A percentile compares a stretch with the other conserved stretches of the same genome.
phyloP scores from a whole-genome alignment of 2,797 vertebrate genomes.

The Crocodylus rhombifer region DNA sequence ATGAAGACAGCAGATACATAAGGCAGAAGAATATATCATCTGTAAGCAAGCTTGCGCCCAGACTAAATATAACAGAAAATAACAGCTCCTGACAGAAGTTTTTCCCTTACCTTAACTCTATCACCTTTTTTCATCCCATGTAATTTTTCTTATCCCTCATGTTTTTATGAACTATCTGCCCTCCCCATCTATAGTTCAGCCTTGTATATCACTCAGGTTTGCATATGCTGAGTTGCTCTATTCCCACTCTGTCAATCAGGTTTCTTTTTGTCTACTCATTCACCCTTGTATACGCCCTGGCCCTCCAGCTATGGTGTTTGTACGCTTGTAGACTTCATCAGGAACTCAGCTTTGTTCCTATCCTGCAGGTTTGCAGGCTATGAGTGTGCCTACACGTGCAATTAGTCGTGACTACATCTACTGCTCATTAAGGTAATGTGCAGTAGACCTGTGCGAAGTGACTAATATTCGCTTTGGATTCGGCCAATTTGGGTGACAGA shows the following conservation, averaged over 20 bases:
- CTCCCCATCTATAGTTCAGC: neutral
- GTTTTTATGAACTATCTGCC: neutral
- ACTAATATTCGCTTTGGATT: no score
- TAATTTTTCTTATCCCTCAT: neutral
- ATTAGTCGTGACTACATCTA: no score
- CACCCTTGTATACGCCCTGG: neutral
- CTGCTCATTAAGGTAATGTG: no score
- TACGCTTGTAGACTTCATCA: no score
- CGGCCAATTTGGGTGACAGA: no score
- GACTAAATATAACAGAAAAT: neutral
- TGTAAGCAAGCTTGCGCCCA: neutral
- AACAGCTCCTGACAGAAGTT: neutral
- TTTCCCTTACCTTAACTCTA: neutral
- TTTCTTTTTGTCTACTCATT: neutral
- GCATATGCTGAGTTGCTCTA: neutral
- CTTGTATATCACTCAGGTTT: rapidly evolving
- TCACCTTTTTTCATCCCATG: rapidly evolving
- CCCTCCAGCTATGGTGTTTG: neutral
- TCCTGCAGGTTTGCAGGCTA: no score
- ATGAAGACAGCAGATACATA: neutral
- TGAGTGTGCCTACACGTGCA: no score
- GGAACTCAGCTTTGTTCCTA: no score
- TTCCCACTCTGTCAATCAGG: neutral
- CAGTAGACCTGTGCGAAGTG: no score
- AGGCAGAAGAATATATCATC: neutral